phyloP scores from a whole-genome alignment of 2,888 invertebrate genomes.

The Drosophila kuntzei region DNA sequence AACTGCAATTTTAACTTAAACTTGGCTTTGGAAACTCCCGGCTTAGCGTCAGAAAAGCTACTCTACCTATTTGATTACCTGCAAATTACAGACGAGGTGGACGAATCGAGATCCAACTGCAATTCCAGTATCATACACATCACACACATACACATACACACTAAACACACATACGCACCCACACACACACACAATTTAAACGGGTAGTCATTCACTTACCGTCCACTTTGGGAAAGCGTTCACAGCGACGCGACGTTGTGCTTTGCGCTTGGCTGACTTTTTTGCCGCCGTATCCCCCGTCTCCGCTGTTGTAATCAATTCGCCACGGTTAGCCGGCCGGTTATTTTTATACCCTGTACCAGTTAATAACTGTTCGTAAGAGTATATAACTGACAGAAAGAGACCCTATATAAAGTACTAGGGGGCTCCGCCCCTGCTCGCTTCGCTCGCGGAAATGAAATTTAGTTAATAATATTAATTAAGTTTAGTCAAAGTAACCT shows the following conservation, averaged over 20 bases:
- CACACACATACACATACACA: neutral
- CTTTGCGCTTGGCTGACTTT: conserved; percentile 60
- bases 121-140: conserved; percentile 36
- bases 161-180: neutral
- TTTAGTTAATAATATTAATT: too few species aligned
- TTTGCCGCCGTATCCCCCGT: conserved; percentile 18
- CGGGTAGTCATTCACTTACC: conserved; percentile 33
- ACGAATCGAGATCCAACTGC: conserved; percentile 73
- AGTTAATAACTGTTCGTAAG: neutral
- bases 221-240: conserved; percentile 27
- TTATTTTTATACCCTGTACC: conserved; percentile 37
- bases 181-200: conserved; percentile 1
- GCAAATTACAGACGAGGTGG: conserved; percentile 52
- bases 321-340: conserved; percentile 66
- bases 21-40: neutral
- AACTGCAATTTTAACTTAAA: conserved; percentile 20
- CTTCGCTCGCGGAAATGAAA: too few species aligned
- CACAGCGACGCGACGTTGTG: conserved; percentile 25
- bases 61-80: conserved; percentile 61
- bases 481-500: too few species aligned
- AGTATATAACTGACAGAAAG: neutral
- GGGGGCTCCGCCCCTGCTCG: too few species aligned
- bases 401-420: too few species aligned
- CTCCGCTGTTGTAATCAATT: neutral
- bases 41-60: conserved; percentile 25